Conservation (phyloP, 1,140 invertebrate species). For the Stegodyphus mimosarum region DNA sequence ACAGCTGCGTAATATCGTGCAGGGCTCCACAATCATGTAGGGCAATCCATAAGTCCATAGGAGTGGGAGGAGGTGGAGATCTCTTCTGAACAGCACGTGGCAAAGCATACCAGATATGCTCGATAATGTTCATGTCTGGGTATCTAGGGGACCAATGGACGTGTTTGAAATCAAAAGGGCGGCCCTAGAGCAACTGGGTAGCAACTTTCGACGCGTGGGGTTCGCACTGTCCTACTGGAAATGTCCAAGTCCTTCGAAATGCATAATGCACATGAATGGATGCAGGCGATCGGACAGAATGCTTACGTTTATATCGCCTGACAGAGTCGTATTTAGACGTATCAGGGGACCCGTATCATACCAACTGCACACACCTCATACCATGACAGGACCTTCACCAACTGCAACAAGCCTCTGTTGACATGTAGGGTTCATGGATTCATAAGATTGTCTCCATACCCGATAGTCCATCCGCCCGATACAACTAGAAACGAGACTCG, state of each 20-base stretch:
- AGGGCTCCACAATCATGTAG: neutral
- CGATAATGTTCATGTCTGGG: constrained; percentile 13
- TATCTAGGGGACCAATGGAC: neutral
- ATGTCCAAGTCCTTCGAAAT: neutral
- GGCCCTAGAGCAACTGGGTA: neutral
- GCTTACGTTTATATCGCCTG: neutral
- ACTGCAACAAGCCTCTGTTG: neutral
- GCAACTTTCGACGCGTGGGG: neutral
- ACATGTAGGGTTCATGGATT: neutral
- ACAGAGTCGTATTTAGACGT: neutral
- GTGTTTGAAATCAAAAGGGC: neutral
- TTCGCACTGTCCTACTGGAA: neutral
- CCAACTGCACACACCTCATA: neutral
- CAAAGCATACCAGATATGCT: constrained; percentile 15
- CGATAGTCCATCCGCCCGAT: neutral
- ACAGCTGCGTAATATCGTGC: neutral
- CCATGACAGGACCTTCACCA: neutral
- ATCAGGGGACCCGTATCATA: neutral
- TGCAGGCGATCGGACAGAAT: neutral
- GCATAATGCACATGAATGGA: neutral
- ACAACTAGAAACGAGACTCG: neutral
- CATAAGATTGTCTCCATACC: neutral
- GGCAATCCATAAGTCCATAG: constrained; percentile 10
- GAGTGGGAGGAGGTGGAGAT: constrained; percentile 1
- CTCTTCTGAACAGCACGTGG: neutral